Percentiles rank a stretch among this genome's conserved stretches.
These are phyloP conservation scores for Parnassius apollo DNA, from an alignment of 2,888 invertebrate species.

Conservation along the genomic window DNA sequence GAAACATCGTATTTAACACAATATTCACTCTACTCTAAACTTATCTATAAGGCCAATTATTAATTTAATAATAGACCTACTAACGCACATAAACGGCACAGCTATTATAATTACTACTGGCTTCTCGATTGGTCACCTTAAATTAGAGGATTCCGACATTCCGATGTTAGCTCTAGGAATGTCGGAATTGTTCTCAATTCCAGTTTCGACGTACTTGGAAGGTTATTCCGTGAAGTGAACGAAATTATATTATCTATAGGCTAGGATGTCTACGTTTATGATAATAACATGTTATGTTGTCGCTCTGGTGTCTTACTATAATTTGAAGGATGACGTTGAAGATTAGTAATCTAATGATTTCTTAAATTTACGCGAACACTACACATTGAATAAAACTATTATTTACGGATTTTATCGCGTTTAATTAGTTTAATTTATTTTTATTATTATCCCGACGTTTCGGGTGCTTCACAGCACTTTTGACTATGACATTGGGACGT, in stretches of 20 bases:
- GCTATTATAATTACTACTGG: slow-evolving; percentile 14
- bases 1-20: too few relatives aligned
- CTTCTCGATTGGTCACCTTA: slow-evolving; percentile 54
- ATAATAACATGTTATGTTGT: slow-evolving; percentile 10
- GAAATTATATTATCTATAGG: slow-evolving; percentile 16
- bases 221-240: slow-evolving; percentile 22
- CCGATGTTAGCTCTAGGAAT: slow-evolving; percentile 59
- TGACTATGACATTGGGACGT: too few relatives aligned
- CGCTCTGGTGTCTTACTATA: slow-evolving; percentile 23
- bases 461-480: too few relatives aligned
- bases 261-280: slow-evolving; percentile 1
- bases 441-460: too few relatives aligned
- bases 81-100: not conserved
- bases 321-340: slow-evolving; percentile 30
- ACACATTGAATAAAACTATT: too few relatives aligned
- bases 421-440: too few relatives aligned
- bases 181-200: slow-evolving; percentile 62
- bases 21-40: too few relatives aligned
- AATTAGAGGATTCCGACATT: slow-evolving; percentile 54
- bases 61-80: too few relatives aligned
- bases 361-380: too few relatives aligned
- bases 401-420: too few relatives aligned
- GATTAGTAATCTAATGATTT: too few relatives aligned
- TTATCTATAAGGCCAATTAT: too few relatives aligned
- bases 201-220: slow-evolving; percentile 36